A percentile compares a stretch with the other conserved stretches of the same genome.
Conservation (phyloP, 2,797 vertebrate genomes). For the Phaenicophaeus curvirostris region DNA sequence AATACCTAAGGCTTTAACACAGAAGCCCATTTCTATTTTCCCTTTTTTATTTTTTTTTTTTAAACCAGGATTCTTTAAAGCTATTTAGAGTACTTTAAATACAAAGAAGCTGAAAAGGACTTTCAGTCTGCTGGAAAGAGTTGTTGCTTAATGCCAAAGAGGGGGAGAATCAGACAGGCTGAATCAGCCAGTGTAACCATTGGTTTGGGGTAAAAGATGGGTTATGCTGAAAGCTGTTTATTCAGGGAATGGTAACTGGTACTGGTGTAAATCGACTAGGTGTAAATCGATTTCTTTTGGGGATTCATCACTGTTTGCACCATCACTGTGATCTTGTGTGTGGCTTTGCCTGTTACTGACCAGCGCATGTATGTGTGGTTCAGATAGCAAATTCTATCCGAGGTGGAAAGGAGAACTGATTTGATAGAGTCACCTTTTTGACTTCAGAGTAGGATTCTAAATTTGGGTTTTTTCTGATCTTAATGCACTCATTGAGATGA, state of each 20-base stretch:
- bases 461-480: neutral
- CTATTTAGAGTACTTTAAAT: slow-evolving; percentile 75
- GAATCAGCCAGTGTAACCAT: slow-evolving; percentile 17
- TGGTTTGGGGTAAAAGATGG: neutral
- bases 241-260: neutral
- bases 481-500: neutral
- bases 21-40: slow-evolving; percentile 47
- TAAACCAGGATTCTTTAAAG: slow-evolving; percentile 55
- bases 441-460: neutral
- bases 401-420: neutral
- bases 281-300: neutral
- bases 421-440: neutral
- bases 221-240: neutral
- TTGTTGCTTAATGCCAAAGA: slow-evolving; percentile 51
- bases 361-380: neutral
- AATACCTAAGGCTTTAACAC: slow-evolving; percentile 74
- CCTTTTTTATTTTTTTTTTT: neutral
- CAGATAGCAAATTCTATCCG: neutral
- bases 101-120: slow-evolving; percentile 74
- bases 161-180: slow-evolving; percentile 19
- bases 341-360: neutral
- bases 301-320: neutral
- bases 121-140: slow-evolving; percentile 50
- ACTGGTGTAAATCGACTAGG: neutral
- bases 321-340: neutral